Base-by-base conservation (phyloP, 2,797 vertebrate genomes). In the Sebastolobus alascanus region DNA sequence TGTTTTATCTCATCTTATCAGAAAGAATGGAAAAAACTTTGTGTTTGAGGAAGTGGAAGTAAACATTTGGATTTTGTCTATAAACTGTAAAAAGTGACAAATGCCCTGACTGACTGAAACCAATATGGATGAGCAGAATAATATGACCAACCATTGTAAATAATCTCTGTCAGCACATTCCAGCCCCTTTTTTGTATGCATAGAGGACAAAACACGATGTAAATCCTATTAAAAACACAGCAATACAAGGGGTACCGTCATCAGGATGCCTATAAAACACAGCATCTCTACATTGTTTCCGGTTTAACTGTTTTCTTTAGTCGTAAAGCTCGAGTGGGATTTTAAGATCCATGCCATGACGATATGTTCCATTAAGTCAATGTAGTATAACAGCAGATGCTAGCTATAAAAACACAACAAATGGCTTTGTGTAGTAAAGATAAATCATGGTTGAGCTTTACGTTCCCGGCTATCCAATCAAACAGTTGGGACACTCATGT, bases 141-240 rank as follows among this genome's bases (percentile, higher is more conserved):
- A 31, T 31, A 38, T 22, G 14, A 37, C 10, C 3, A 3, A 12
- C 29, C 6, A 13, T 5, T 33, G 20, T 8, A 2, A 37, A 1
- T 43, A 8, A 37, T 37, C 11, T 58, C 37, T 46, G 20, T 29
- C 20, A 22, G 27, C n/a, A 52, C 29, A 75, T 46, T 7, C 20
- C 33, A 66, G 54, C 37, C 37, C 46, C 10, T n/a, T 33, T 67
- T 67, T 67, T 13, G 29, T 69, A 11, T 14, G 10, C 37, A 40
- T 4, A 5, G 38, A 18, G 11, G 35, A 37, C 18, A 50, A 37
- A 66, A 38, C 1, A 6, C 2, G 9, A 38, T 63, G 38, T 8
- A 74, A 76, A 79, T 70, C 5, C 18, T 60, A 18, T 54, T 81
- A 75, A 58, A 67, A 69, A 58, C 16, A 67, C n/a, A 35, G 25